A percentile compares a stretch with the other conserved stretches of the same genome.
Evolutionary conservation across 1,140 invertebrate genomes (phyloP).

Genomic region (Gryllus bimaculatus): DNA sequence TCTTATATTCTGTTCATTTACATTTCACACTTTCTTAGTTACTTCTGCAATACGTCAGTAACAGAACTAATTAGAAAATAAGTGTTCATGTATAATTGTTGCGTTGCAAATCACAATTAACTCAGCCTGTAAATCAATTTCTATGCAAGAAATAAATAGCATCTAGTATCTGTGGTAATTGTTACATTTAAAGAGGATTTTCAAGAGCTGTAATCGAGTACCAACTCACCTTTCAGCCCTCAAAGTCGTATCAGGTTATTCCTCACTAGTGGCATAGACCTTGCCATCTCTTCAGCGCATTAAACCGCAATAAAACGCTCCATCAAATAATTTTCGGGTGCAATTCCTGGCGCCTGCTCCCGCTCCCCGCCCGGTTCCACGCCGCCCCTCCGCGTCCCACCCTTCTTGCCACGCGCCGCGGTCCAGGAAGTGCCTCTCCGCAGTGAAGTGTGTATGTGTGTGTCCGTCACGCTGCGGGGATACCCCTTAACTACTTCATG

Average conservation of each 20-base stretch:
- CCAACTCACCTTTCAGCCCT: neutral
- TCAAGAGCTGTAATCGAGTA: too few relatives aligned
- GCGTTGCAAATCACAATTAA: too few relatives aligned
- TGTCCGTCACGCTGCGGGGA: neutral
- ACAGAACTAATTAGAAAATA: too few relatives aligned
- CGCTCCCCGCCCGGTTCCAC: neutral
- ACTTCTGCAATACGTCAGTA: too few relatives aligned
- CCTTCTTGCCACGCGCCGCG: neutral
- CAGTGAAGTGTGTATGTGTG: neutral
- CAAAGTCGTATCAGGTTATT: neutral
- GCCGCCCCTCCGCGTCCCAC: neutral
- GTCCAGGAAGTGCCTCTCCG: neutral
- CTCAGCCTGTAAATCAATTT: too few relatives aligned
- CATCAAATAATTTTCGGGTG: neutral
- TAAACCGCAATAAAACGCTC: neutral
- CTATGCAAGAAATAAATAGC: too few relatives aligned
- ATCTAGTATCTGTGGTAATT: too few relatives aligned
- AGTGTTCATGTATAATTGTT: too few relatives aligned
- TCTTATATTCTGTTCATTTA: too few relatives aligned
- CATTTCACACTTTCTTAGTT: too few relatives aligned
- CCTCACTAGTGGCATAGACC: neutral
- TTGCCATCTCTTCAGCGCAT: neutral
- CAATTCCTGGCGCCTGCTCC: too few relatives aligned
- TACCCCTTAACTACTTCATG: conserved; percentile 4
- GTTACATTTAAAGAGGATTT: too few relatives aligned